These are phyloP conservation scores for Tragelaphus scriptus DNA, from an alignment of 2,113 vertebrate species.

Conservation along the genomic window DNA sequence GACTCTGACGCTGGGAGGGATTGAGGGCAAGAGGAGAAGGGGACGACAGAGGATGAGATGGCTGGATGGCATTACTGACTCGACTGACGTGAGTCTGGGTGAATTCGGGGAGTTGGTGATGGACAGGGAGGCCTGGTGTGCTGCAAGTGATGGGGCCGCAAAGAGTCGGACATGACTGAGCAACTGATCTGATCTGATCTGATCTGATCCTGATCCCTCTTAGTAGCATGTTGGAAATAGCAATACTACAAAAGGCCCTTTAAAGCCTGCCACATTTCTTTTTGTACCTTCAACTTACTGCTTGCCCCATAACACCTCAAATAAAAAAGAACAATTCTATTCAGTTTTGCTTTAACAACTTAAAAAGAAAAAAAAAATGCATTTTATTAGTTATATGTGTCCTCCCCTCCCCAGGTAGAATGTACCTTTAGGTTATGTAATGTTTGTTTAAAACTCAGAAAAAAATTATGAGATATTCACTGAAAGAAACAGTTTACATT, in stretches of 20 bases:
- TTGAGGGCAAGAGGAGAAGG: too few relatives aligned
- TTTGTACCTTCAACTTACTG: neutral
- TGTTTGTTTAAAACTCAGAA: neutral
- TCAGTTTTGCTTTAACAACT: neutral
- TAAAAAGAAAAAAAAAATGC: neutral
- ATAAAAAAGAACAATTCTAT: neutral
- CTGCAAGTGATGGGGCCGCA: too few relatives aligned
- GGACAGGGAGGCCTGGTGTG: too few relatives aligned
- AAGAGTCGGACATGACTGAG: too few relatives aligned
- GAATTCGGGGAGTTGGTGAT: too few relatives aligned
- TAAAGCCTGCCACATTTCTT: neutral
- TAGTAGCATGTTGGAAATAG: neutral
- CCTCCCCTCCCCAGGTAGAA: neutral
- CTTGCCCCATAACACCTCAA: neutral
- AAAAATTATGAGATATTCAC: neutral
- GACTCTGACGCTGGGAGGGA: too few relatives aligned
- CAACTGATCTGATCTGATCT: too few relatives aligned
- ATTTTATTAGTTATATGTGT: neutral
- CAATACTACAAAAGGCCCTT: neutral
- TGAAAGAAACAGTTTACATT: constrained; percentile 5
- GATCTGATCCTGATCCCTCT: neutral
- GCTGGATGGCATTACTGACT: too few relatives aligned
- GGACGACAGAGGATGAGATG: too few relatives aligned
- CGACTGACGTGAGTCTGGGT: too few relatives aligned
- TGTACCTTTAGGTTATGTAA: neutral